Conservation (phyloP, 1,140 invertebrate species). For the Chlorops oryzae region DNA sequence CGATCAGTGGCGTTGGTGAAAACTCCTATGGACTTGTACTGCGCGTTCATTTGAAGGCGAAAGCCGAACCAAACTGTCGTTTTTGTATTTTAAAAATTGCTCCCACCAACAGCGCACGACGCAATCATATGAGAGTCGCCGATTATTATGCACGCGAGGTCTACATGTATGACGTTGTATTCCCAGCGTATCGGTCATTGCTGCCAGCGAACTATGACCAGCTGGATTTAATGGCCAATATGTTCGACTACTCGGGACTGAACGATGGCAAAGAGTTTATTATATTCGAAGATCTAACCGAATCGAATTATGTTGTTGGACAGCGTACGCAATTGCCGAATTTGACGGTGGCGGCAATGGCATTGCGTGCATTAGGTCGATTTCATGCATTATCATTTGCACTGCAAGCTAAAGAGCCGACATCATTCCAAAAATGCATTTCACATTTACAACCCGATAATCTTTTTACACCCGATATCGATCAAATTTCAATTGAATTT, state of each 20-base stretch:
- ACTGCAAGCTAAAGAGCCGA: constrained; percentile 18
- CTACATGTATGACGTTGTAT: constrained; percentile 27
- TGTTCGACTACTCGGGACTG: constrained; percentile 15
- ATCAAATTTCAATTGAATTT: constrained; percentile 27
- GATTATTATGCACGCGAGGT: constrained; percentile 29
- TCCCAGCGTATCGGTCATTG: constrained; percentile 15
- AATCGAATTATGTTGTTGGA: constrained; percentile 14
- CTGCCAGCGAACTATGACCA: not conserved
- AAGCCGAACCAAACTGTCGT: not conserved
- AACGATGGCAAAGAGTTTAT: constrained; percentile 23
- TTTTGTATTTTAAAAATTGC: constrained; percentile 26
- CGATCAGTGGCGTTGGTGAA: constrained; percentile 27
- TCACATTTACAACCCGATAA: constrained; percentile 23
- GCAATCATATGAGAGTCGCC: constrained; percentile 25
- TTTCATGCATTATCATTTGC: constrained; percentile 29
- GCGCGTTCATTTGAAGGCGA: constrained; percentile 15
- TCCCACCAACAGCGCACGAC: constrained; percentile 26
- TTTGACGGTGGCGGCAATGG: constrained; percentile 21
- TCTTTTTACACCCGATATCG: constrained; percentile 23
- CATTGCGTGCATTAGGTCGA: constrained; percentile 25
- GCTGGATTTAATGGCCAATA: constrained; percentile 18
- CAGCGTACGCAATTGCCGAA: constrained; percentile 23
- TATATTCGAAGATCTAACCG: constrained; percentile 27
- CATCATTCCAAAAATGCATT: constrained; percentile 16
- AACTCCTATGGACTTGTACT: constrained; percentile 31